phyloP scores from a whole-genome alignment of 2,113 vertebrate genomes.

The Colius striatus region DNA sequence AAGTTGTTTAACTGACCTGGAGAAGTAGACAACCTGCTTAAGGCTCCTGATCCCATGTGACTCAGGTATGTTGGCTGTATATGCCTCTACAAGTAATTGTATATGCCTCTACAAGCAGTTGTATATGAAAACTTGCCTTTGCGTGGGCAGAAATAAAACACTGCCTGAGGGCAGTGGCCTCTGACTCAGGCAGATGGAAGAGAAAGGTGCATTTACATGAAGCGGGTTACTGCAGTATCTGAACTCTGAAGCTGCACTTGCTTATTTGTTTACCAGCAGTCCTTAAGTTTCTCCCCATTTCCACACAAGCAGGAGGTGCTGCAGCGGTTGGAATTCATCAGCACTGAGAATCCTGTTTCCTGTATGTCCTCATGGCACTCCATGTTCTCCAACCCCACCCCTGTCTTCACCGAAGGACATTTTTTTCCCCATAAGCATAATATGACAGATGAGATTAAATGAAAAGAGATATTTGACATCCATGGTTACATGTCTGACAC shows the following conservation, averaged over 20 bases:
- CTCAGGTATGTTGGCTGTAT: neutral
- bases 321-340: fast-evolving
- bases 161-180: neutral
- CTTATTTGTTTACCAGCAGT: neutral
- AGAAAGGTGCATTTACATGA: neutral
- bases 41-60: neutral
- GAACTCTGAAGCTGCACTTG: neutral
- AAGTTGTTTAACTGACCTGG: neutral
- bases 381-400: neutral
- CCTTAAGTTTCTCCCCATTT: neutral
- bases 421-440: neutral
- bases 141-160: neutral
- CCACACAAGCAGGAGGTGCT: fast-evolving
- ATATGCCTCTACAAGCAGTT: neutral
- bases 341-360: neutral
- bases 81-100: neutral
- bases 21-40: neutral
- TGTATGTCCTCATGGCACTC: fast-evolving
- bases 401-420: neutral
- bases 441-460: neutral
- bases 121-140: neutral
- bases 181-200: neutral
- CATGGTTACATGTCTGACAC: neutral
- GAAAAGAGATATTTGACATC: neutral
- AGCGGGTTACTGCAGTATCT: neutral